Percentiles rank a stretch among this genome's conserved stretches.
Evolutionary conservation across 2,888 invertebrate species (phyloP).

Genomic region (Meandrusa payeni): DNA sequence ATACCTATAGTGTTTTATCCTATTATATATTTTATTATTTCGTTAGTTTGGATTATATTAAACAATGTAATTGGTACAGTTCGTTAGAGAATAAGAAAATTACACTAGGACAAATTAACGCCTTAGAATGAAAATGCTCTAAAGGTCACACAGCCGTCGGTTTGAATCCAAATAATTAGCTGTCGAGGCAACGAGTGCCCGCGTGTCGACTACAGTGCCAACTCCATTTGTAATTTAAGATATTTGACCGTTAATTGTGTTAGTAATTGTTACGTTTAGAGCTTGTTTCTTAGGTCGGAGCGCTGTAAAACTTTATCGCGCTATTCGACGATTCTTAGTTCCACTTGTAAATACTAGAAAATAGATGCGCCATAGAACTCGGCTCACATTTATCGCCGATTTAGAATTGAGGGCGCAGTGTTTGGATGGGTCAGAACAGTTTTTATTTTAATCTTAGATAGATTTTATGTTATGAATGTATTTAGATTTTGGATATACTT

Average conservation of each 20-base stretch:
- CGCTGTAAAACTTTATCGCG: constrained; percentile 47
- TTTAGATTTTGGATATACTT: constrained; percentile 58
- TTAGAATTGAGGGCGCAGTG: constrained; percentile 59
- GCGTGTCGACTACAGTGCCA: constrained; percentile 63
- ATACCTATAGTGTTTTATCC: not conserved
- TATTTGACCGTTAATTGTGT: constrained; percentile 72
- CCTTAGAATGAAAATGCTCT: constrained; percentile 53
- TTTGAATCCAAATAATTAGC: constrained; percentile 69
- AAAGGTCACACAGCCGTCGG: constrained; percentile 55
- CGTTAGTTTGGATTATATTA: too few species aligned
- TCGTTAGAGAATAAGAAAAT: constrained; percentile 40
- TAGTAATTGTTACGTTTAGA: constrained; percentile 71
- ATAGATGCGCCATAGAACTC: constrained; percentile 55
- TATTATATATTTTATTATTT: too few species aligned
- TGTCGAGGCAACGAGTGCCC: constrained; percentile 60
- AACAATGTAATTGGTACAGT: constrained; percentile 31
- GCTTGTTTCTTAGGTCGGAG: constrained; percentile 67
- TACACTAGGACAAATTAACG: constrained; percentile 46
- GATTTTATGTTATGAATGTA: constrained; percentile 62
- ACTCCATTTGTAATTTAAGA: constrained; percentile 73
- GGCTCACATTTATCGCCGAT: constrained; percentile 46
- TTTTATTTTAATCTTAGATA: constrained; percentile 58
- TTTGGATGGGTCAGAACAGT: constrained; percentile 79
- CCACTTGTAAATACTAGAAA: constrained; percentile 59
- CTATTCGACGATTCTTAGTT: constrained; percentile 49